Evolutionary conservation across 2,888 invertebrate genomes (phyloP), one percentile per base, ranked within the genome.

Genomic region (Stictocephala bisonia): DNA sequence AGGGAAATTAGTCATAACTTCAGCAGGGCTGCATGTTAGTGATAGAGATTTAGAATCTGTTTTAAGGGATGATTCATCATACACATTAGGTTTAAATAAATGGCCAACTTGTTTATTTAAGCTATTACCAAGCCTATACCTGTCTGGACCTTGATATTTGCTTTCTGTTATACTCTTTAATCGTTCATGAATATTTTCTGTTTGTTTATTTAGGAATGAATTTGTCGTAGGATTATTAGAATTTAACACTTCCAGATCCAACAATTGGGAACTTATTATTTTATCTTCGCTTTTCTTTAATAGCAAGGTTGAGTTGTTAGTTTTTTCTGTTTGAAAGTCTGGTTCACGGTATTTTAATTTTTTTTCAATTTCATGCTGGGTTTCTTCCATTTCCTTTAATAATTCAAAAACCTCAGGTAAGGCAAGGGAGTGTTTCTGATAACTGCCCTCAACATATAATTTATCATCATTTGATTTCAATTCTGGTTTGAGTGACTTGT

Each of bases 361-460:
- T 50, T 81, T 81, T 2, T 83, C 82, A 35, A 84, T 80, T 76
- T 83, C 82, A 51, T 80, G 80, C 64, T 86, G 84, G 2, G 84
- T 83, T 15, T 79, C 79, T 76, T 86, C 85, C 81, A 86, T 83
- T 74, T 84, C 83, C 72, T 82, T 81, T 29, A 86, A 79, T 71
- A 86, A 79, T 48, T 83, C 82, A 50, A 86, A 83, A 0, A 86
- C 83, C 76, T 86, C 85, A 6, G 81, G 79, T 18, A 85, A 79
- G 75, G 83, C 83, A 80, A 84, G 35, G 26, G 70, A 64, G n/a
- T 71, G 64, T 29, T n/a, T 50, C 11, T 51, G 24, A 1, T 51
- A n/a, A n/a, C n/a, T n/a, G n/a, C n/a, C n/a, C n/a, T n/a, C n/a
- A n/a, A n/a, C n/a, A n/a, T n/a, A n/a, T n/a, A n/a, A n/a, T n/a